These are phyloP conservation scores for Argynnis bischoffii DNA, from an alignment of 2,888 invertebrate species.

Conservation along the genomic window DNA sequence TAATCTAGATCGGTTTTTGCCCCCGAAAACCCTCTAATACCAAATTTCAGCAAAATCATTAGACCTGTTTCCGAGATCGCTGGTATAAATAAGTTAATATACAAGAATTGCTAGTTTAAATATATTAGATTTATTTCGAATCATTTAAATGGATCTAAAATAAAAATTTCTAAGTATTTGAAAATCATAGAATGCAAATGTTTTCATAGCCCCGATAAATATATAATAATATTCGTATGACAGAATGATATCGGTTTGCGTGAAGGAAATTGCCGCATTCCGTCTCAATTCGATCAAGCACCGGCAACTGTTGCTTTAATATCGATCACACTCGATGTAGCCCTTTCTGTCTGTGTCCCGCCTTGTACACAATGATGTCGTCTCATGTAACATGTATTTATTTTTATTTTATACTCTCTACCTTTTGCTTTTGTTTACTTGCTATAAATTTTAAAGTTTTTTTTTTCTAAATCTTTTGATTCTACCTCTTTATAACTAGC, in stretches of 20 bases:
- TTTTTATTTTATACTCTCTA: neutral
- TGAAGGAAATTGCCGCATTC: constrained; percentile 39
- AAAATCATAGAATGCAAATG: too few relatives aligned
- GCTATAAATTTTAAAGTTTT: too few relatives aligned
- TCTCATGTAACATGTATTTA: constrained; percentile 2
- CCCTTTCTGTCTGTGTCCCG: constrained; percentile 12
- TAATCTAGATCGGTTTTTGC: too few relatives aligned
- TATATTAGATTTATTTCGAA: neutral
- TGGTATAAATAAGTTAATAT: too few relatives aligned
- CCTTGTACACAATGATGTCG: constrained; percentile 6
- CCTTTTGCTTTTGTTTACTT: too few relatives aligned
- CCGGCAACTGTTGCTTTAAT: constrained; percentile 36
- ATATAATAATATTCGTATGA: constrained; percentile 20
- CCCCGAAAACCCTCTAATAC: too few relatives aligned
- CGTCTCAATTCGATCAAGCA: constrained; percentile 37
- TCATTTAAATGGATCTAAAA: neutral
- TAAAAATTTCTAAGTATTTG: neutral
- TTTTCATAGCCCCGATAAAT: neutral
- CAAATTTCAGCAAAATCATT: too few relatives aligned
- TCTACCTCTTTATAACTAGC: too few relatives aligned
- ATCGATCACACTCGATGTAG: constrained; percentile 31
- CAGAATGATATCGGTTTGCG: constrained; percentile 35
- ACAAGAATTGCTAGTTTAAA: too few relatives aligned
- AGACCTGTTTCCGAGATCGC: too few relatives aligned
- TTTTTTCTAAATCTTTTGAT: too few relatives aligned